Base-by-base conservation (phyloP, 2,888 invertebrate species). In the Hemicrepidius hirtus region DNA sequence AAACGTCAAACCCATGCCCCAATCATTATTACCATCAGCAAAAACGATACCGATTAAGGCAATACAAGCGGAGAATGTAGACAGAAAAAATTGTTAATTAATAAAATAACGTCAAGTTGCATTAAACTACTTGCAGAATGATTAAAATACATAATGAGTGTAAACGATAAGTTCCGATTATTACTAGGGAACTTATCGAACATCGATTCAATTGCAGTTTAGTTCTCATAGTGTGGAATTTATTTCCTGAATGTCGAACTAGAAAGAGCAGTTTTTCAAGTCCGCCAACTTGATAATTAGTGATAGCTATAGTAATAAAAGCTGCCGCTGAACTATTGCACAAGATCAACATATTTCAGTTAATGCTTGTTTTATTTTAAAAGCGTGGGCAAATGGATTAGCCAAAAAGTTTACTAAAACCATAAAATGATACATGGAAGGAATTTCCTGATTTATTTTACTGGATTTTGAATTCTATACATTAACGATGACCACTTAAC, bases 161-260 rank as follows among this genome's bases (percentile, higher is more conserved):
- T 35, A 37, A 53, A 53, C 12, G 28, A 35, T 57, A 18, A 37
- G 57, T 57, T 57, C 37, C 57, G 57, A 57, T 37, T 21, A 37
- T 57, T 57, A 37, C 57, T 20, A 37, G 37, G 46, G 32, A 32
- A 32, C 32, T 32, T 7, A 1, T 9, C 4, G 32, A 5, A 32
- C 9, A 32, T 32, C 3, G 32, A 5, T 32, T 5, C 2, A 12
- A 10, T 46, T 13, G 41, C 37, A 28, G n/a, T 9, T 40, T 21
- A 4, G 62, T 62, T 62, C 62, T 62, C 62, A 62, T 62, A 44
- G 21, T 32, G 7, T 37, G 64, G 64, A 64, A 64, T 64, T 49
- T 64, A 37, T 64, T 64, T 64, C 64, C 64, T 64, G 64, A 49
- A 46, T 18, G n/a, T 64, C n/a, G 50, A 37, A 57, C 57, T 37